These are phyloP conservation scores for Plemyria rubiginata DNA, from an alignment of 2,888 invertebrate species.

Conservation along the genomic window DNA sequence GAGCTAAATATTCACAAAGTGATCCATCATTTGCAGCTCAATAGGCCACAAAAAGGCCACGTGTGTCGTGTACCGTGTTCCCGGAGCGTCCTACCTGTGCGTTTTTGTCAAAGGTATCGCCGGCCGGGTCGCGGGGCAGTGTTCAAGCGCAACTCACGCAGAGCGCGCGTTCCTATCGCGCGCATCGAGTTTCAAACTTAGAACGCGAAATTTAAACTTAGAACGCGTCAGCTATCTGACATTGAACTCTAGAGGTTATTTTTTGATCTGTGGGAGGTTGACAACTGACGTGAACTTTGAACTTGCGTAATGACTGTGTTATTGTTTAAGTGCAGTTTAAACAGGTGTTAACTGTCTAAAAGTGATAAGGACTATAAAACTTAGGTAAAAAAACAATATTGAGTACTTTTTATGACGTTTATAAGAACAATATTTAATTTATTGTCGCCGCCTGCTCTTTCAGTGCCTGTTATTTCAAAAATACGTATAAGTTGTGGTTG, in stretches of 20 bases:
- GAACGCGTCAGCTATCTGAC: slow-evolving; percentile 24
- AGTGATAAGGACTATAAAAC: slow-evolving; percentile 1
- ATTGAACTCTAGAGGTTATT: slow-evolving; percentile 27
- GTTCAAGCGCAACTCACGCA: slow-evolving; percentile 64
- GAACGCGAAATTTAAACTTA: slow-evolving; percentile 25
- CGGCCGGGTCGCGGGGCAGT: slow-evolving; percentile 65
- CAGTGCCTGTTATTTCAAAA: neutral
- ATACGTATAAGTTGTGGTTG: neutral
- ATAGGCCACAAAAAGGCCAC: slow-evolving; percentile 38
- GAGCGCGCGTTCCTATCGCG: slow-evolving; percentile 60
- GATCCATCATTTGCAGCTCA: slow-evolving; percentile 26
- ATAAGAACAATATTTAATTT: neutral
- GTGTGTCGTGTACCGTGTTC: slow-evolving; percentile 38
- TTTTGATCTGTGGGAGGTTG: slow-evolving; percentile 21
- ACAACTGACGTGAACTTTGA: slow-evolving; percentile 25
- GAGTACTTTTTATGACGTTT: neutral
- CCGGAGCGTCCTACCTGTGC: slow-evolving; percentile 56
- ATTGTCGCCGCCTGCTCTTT: neutral
- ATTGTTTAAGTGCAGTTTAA: slow-evolving; percentile 10
- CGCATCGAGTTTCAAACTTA: slow-evolving; percentile 26
- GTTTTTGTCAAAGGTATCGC: slow-evolving; percentile 69
- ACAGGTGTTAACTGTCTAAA: slow-evolving; percentile 1
- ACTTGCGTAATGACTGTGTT: slow-evolving; percentile 13
- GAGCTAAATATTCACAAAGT: neutral
- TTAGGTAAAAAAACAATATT: too few relatives aligned